A percentile compares a stretch with the other conserved stretches of the same genome.
Conservation (phyloP, 2,113 vertebrate species). For the Sceloporus undulatus region DNA sequence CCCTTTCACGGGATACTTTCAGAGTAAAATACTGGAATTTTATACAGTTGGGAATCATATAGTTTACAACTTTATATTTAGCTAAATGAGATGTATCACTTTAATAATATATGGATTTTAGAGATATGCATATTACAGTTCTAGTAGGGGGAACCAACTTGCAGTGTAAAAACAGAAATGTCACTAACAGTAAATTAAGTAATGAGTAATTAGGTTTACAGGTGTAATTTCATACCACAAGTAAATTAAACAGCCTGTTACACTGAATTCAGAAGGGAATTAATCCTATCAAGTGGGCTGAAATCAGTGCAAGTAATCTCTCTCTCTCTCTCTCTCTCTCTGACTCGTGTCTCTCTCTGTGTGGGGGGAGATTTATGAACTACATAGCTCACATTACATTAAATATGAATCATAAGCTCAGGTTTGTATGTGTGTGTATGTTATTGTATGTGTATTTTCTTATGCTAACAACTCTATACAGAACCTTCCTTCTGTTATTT, state of each 20-base stretch:
- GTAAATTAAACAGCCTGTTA: not conserved
- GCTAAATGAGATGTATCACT: conserved; percentile 68
- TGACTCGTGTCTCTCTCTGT: not conserved
- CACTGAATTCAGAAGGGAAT: not conserved
- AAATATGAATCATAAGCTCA: not conserved
- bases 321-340: not conserved
- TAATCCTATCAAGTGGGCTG: not conserved
- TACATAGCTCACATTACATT: not conserved
- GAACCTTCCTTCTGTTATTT: not conserved
- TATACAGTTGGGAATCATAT: conserved; percentile 67
- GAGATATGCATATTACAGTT: conserved; percentile 47
- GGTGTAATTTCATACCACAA: conserved; percentile 46
- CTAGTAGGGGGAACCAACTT: conserved; percentile 16
- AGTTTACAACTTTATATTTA: conserved; percentile 67
- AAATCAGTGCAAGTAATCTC: not conserved
- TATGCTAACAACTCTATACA: not conserved
- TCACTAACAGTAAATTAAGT: conserved; percentile 59
- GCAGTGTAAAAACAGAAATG: conserved; percentile 40
- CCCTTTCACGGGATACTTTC: conserved; percentile 19
- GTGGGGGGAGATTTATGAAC: not conserved
- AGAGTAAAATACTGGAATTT: conserved; percentile 42
- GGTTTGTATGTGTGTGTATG: no score
- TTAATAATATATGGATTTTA: conserved; percentile 67
- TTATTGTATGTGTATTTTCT: not conserved
- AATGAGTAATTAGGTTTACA: conserved; percentile 61